Evolutionary conservation across 1,140 invertebrate genomes (phyloP), one percentile per base, ranked within the genome.

Genomic region (Triops cancriformis): DNA sequence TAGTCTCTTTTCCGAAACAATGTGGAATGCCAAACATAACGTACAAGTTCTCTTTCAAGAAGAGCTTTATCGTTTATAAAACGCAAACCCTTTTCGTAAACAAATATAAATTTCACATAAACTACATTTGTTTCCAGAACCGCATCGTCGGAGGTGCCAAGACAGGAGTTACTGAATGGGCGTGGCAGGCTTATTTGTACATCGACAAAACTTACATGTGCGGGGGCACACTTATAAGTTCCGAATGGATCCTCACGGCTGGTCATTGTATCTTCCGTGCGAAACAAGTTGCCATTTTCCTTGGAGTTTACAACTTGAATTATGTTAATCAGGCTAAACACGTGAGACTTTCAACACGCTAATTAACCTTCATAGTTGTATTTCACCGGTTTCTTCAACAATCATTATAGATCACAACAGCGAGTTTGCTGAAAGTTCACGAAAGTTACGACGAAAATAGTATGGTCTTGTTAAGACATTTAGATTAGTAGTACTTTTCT

Each of bases 221-320:
- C 80, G 86, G 86, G 3, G 86, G 85, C n/a, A 82, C 85, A 1
- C 80, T 86, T 0, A 83, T 87, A 9, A 80, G 83, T 75, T 79
- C 78, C 1, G 80, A 83, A n/a, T 87, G 85, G 85, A 82, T 87
- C 10, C 73, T 86, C 18, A 86, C 86, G 6, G 85, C 86, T 1
- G 84, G 84, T 11, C 86, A 87, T 77, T 87, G 86, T 80, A 37
- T 78, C 31, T 10, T 45, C 10, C 1, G 10, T 45, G 10, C 43
- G 1, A 18, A 45, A 10, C 11, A 45, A 18, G 18, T 45, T 1
- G 4, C 43, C 0, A 45, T 45, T 12, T 45, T 12, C 18, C 43
- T 45, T 45, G 43, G 43, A 12, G 11, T 45, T 18, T 0, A 1
- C 43, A 45, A 45, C 43, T 1, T 10, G 43, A 7, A 45, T 45